Evolutionary conservation across 2,797 vertebrate genomes (phyloP).

Genomic region (Eupleurogrammus muticus): DNA sequence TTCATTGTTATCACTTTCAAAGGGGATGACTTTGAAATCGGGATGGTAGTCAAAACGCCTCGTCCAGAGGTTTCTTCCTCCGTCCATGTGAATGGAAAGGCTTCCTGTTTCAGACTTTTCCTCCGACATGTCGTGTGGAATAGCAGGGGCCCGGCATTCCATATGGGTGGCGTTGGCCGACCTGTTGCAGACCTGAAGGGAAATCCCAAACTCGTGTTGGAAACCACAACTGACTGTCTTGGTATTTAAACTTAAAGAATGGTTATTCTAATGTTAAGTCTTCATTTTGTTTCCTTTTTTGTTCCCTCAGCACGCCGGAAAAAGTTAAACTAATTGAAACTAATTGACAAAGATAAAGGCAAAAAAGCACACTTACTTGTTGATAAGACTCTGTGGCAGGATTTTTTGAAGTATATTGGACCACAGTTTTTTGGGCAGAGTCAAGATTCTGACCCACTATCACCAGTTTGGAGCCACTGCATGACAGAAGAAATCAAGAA

Average conservation of each 20-base stretch:
- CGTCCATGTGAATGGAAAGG: conserved; percentile 87
- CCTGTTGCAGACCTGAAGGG: conserved; percentile 80
- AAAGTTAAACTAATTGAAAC: not conserved
- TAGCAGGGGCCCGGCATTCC: conserved; percentile 86
- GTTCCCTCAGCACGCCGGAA: not conserved
- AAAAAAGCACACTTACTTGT: conserved; percentile 61
- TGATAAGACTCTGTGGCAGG: conserved; percentile 28
- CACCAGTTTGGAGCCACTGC: conserved; percentile 86
- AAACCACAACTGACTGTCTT: conserved; percentile 23
- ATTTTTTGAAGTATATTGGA: conserved; percentile 79
- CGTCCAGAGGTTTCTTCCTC: conserved; percentile 64
- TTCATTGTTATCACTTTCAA: conserved; percentile 75
- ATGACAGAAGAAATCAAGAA: not conserved
- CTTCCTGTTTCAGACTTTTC: conserved; percentile 75
- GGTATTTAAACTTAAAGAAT: not conserved
- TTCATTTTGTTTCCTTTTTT: not conserved
- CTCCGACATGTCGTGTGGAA: conserved; percentile 72
- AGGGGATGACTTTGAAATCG: conserved; percentile 75
- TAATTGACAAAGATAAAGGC: not conserved
- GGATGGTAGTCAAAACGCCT: conserved; percentile 83
- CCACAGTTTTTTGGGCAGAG: conserved; percentile 82
- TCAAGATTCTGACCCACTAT: conserved; percentile 89
- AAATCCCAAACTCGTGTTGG: conserved; percentile 10
- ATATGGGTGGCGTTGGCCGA: conserved; percentile 67
- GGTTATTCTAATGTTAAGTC: not conserved